Base-by-base conservation (phyloP, 2,888 invertebrate genomes). In the Geotrupes spiniger region DNA sequence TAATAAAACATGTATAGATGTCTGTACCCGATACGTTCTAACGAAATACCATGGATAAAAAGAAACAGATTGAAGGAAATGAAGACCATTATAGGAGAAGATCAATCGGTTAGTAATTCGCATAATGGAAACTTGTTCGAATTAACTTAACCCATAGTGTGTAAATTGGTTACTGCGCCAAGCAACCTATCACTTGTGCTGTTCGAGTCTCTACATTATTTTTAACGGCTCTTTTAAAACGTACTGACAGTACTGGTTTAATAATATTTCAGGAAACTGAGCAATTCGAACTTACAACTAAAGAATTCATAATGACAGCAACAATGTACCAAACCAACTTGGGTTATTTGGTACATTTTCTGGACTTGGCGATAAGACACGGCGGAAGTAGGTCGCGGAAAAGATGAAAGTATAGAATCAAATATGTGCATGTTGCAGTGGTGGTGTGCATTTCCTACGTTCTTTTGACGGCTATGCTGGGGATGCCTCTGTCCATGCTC, bases 301-400 rank as follows among this genome's bases (percentile, higher is more conserved):
- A 11, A 14, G 36, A 42, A 21, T 42, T 36, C 21, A 8, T 42
- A 4, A 17, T 42, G 25, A 42, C 36, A 6, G 33, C 42, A 4
- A 5, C 25, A n/a, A 25, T 42, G 10, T 33, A 21, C 14, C 33
- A 42, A 12, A 17, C 17, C 14, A 42, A 42, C 26, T 12, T 42
- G 9, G 36, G 36, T 21, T 33, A 42, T 11, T 21, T 42, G 9
- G 9, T 9, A 10, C 1, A 8, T 10, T 42, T 29, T 14, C 14
- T 42, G n/a, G 36, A 33, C 25, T 21, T 42, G 21, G 42, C 14
- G 11, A 11, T 25, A 12, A 6, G 4, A 12, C 25, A 42, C n/a
- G 41, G 41, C 4, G 41, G 41, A 29, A 15, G 41, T 41, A 27
- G 16, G 40, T 29, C 39, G n/a, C 9, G 21, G n/a, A 21, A 38